Evolutionary conservation across 2,888 invertebrate genomes (phyloP).

Genomic region (Sinodicranocentrus sp.): DNA sequence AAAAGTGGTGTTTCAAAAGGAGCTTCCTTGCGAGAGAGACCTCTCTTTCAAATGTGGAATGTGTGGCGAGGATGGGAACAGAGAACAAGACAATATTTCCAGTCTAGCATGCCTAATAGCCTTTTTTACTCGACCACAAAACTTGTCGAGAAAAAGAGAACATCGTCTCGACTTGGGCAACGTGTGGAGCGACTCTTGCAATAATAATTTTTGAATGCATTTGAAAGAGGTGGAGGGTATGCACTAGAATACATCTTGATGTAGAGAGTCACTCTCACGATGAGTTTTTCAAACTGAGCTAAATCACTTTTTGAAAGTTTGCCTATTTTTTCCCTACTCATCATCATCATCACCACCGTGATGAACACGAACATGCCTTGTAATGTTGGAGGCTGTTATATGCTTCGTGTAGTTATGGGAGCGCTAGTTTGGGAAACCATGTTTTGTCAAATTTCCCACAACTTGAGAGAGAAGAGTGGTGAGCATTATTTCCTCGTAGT

Average conservation of each 20-base stretch:
- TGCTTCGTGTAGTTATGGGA: not conserved
- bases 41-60: not conserved
- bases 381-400: not conserved
- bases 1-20: not conserved
- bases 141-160: no score
- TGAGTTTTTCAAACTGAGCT: conserved; percentile 40
- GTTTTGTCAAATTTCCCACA: no score
- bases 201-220: no score
- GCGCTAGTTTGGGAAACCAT: no score
- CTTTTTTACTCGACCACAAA: not conserved
- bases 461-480: no score
- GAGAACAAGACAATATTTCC: conserved; percentile 66
- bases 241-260: no score
- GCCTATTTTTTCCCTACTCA: conserved; percentile 50
- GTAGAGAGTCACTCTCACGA: no score
- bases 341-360: conserved; percentile 21
- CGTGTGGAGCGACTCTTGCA: no score
- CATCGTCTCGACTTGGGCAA: no score
- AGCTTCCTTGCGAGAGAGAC: no score
- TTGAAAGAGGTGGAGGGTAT: no score
- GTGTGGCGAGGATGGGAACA: not conserved
- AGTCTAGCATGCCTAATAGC: conserved; percentile 45
- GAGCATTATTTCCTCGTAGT: no score
- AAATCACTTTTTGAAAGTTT: conserved; percentile 69
- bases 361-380: not conserved